Evolutionary conservation across 2,888 invertebrate genomes (phyloP).

Genomic region (Meteorus colon): DNA sequence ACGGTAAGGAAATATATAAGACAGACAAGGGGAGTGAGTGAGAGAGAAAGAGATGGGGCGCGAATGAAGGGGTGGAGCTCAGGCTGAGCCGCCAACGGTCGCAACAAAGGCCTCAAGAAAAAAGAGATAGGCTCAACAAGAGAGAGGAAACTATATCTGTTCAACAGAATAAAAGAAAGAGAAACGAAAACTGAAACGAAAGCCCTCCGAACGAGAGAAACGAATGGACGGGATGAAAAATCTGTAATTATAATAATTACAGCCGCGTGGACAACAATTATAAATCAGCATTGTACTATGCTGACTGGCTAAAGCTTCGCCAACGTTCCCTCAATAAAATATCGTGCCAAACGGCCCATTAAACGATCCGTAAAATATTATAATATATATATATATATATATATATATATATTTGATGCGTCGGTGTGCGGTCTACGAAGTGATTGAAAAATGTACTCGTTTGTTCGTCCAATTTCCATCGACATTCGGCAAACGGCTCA

Average conservation of each 20-base stretch:
- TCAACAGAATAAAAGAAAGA: not conserved
- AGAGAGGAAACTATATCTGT: conserved; percentile 32
- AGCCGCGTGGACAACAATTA: conserved; percentile 65
- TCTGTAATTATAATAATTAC: conserved; percentile 70
- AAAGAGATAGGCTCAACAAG: conserved; percentile 44
- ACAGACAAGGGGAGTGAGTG: conserved; percentile 40
- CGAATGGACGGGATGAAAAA: conserved; percentile 61
- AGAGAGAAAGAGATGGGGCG: conserved; percentile 44
- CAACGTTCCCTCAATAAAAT: conserved; percentile 61
- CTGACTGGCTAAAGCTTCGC: conserved; percentile 49
- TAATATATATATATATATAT: conserved; percentile 28
- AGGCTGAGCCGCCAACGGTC: conserved; percentile 7
- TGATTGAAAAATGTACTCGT: conserved; percentile 56
- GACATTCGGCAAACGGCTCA: conserved; percentile 36
- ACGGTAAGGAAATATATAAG: conserved; percentile 18
- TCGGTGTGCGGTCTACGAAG: conserved; percentile 42
- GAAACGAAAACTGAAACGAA: conserved; percentile 38
- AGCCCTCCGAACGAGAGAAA: conserved; percentile 34
- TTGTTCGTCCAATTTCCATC: conserved; percentile 57
- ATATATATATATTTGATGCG: conserved; percentile 29
- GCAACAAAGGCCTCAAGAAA: conserved; percentile 46
- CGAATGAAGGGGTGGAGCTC: conserved; percentile 63
- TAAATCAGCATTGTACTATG: conserved; percentile 70
- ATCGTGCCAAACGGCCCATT: conserved; percentile 46
- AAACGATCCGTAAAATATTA: conserved; percentile 31